Evolutionary conservation across 2,888 invertebrate species (phyloP).

Genomic region (Ectemnius continuus): DNA sequence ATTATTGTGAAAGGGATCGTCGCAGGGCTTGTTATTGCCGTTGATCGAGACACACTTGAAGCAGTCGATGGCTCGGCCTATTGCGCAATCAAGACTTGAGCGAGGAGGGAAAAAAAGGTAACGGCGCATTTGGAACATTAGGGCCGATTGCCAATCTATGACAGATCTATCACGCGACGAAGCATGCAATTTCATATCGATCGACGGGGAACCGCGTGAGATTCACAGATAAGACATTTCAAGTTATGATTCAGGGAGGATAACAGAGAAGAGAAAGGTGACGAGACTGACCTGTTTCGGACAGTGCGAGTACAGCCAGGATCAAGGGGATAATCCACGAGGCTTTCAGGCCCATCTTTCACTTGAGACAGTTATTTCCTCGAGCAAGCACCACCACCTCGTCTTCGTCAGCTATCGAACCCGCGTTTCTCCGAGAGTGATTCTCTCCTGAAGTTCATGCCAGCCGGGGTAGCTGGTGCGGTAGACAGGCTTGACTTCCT

Average conservation of each 20-base stretch:
- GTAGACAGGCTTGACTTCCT: constrained; percentile 22
- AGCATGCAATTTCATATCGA: not conserved
- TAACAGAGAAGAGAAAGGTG: not conserved
- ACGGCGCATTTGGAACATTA: not conserved
- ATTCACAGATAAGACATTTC: too few relatives aligned
- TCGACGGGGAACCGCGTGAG: too few relatives aligned
- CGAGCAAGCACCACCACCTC: constrained; percentile 33
- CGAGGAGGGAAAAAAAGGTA: not conserved
- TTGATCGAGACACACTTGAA: constrained; percentile 98
- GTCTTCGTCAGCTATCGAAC: constrained; percentile 55
- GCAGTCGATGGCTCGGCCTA: constrained; percentile 87
- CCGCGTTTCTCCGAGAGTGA: constrained; percentile 23
- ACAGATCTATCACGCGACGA: not conserved
- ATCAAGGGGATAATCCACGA: constrained; percentile 43
- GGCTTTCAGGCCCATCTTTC: constrained; percentile 50
- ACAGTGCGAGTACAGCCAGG: constrained; percentile 38
- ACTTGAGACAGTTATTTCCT: constrained; percentile 9
- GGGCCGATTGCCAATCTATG: not conserved
- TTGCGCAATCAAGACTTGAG: not conserved
- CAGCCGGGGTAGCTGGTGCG: constrained; percentile 33
- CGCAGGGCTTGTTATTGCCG: constrained; percentile 91
- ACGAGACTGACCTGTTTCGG: constrained; percentile 54
- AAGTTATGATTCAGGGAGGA: not conserved
- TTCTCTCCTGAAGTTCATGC: constrained; percentile 48
- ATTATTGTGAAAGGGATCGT: constrained; percentile 97